These are phyloP conservation scores for Diphyllodes magnificus DNA, from an alignment of 2,113 vertebrate genomes.

Conservation along the genomic window DNA sequence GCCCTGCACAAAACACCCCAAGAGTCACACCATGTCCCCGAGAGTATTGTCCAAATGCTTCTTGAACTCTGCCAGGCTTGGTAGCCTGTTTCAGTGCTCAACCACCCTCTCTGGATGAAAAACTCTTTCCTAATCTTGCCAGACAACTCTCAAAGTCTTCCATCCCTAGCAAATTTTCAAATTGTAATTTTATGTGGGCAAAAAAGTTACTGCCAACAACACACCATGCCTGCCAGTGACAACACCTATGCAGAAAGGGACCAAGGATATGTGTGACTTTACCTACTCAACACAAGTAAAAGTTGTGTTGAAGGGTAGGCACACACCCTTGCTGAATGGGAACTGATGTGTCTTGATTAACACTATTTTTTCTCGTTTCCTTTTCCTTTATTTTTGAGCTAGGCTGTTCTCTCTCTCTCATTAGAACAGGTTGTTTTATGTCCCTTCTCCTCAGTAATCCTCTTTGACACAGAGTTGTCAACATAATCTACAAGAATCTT, in stretches of 20 bases:
- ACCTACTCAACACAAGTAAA: not conserved
- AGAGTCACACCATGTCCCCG: fast-evolving
- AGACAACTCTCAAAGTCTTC: not conserved
- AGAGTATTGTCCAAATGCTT: not conserved
- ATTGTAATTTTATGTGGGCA: not conserved
- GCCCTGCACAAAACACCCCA: not conserved
- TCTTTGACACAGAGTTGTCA: not conserved
- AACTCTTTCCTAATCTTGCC: not conserved
- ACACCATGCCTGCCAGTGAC: not conserved
- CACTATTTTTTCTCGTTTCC: not conserved
- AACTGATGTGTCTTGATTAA: not conserved
- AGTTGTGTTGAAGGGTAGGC: not conserved
- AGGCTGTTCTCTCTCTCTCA: not conserved
- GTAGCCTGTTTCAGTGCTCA: not conserved
- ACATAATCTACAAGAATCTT: not conserved
- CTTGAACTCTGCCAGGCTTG: not conserved
- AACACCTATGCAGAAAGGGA: not conserved
- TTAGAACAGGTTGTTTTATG: not conserved
- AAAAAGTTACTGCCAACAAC: not conserved
- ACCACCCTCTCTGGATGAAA: not conserved
- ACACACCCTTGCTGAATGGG: not conserved
- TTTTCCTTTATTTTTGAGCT: not conserved
- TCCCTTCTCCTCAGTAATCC: not conserved
- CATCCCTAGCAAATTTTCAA: not conserved
- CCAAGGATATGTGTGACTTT: not conserved